Percentiles rank a stretch among this genome's conserved stretches.
phyloP scores from a whole-genome alignment of 1,140 invertebrate genomes.

The Melipona quadrifasciata region DNA sequence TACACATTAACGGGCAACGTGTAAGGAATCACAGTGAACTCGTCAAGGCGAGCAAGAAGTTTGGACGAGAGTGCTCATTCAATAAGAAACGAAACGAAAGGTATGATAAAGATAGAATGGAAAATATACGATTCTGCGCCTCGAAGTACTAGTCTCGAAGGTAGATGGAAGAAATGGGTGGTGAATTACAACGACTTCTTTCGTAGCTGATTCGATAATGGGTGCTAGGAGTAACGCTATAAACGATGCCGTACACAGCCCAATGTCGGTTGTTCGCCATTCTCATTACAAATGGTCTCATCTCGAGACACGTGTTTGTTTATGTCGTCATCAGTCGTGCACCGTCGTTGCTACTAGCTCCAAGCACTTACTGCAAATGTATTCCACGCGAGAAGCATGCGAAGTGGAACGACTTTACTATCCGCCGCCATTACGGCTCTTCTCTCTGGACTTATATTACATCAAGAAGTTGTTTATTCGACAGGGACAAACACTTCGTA shows the following conservation, averaged over 20 bases:
- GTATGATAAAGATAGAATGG: background rate
- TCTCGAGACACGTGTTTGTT: conserved; percentile 64
- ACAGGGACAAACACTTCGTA: conserved; percentile 28
- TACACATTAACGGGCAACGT: background rate
- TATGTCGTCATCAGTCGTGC: conserved; percentile 61
- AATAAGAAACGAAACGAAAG: background rate
- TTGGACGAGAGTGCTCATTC: background rate
- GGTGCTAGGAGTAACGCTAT: conserved; percentile 47
- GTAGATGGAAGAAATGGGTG: background rate
- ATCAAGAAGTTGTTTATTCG: conserved; percentile 55
- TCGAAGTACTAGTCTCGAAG: background rate
- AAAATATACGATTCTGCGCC: conserved; percentile 2
- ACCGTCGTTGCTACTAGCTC: conserved; percentile 52
- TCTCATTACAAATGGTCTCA: conserved; percentile 68
- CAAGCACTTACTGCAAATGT: conserved; percentile 52
- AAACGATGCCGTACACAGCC: conserved; percentile 31
- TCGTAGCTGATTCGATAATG: conserved; percentile 47
- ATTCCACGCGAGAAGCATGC: conserved; percentile 44
- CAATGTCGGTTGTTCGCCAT: conserved; percentile 43
- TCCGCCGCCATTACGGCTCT: conserved; percentile 47
- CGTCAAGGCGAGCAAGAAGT: background rate
- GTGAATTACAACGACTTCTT: conserved; percentile 31
- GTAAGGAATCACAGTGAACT: background rate
- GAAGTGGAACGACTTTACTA: conserved; percentile 57
- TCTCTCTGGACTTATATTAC: conserved; percentile 43